Evolutionary conservation across 2,113 vertebrate genomes (phyloP), one percentile per base, ranked within the genome.

Genomic region (Tinamus guttatus): DNA sequence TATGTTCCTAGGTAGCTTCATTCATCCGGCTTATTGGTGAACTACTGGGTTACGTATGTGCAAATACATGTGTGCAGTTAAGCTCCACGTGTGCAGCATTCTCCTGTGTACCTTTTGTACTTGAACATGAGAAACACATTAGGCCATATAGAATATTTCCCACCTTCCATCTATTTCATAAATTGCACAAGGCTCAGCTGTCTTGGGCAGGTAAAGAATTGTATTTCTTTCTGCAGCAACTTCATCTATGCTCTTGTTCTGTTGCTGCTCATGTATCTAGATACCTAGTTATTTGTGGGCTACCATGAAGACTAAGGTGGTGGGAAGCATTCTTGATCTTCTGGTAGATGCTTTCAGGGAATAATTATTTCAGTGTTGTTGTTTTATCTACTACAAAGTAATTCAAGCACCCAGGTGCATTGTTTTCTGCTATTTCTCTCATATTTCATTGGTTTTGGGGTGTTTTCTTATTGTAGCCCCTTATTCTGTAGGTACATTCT

Each of bases 111-210:
- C 49, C 5, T 7, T 79, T 65, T 40, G 25, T 69, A 18, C n/a
- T 67, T 90, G 34, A 93, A 87, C 64, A 56, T 43, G 60, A 87
- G 81, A 91, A 89, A 80, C 54, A 30, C 67, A 63, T 85, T 81
- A 89, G 73, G 7, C 30, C 80, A 40, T 1, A 3, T 89, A 47
- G 87, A 91, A 91, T 21, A 51, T 94, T 95, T 91, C 89, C 59
- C 19, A 3, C 67, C 67, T 94, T 85, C 87, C 79, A 62, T 96
- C 81, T 96, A 59, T 81, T 87, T 67, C 21, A 59, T 82, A 63
- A 77, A 63, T 54, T 69, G 75, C 54, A 89, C 19, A 65, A 77
- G 91, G 45, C 85, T 80, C 74, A 87, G 78, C 54, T 93, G 78
- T 56, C 63, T 65, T 62, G 62, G 70, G 9, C 2, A 1, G 52